These are phyloP conservation scores for Planiliza haematocheilus DNA, from an alignment of 2,113 vertebrate genomes.

Conservation along the genomic window DNA sequence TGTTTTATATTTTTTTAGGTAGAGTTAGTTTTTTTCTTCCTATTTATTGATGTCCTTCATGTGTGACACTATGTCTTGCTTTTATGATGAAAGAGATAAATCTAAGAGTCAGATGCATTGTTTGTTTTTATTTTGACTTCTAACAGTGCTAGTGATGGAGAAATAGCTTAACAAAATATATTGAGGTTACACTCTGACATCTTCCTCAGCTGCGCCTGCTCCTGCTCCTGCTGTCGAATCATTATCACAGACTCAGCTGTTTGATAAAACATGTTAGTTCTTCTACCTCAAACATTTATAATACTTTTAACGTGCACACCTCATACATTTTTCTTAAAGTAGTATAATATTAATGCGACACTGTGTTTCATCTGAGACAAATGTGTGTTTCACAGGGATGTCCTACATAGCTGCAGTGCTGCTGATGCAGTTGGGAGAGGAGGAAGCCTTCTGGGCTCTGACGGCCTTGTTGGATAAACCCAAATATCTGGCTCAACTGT, in stretches of 20 bases:
- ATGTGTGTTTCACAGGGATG: slow-evolving; percentile 74
- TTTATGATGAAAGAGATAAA: neutral
- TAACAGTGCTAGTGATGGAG: neutral
- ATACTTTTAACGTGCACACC: no score
- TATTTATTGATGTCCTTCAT: no score
- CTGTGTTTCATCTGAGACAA: neutral
- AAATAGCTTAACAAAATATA: neutral
- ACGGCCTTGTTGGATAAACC: slow-evolving; percentile 77
- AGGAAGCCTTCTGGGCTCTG: slow-evolving; percentile 84
- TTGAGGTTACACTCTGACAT: neutral
- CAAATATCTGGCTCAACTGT: slow-evolving; percentile 78
- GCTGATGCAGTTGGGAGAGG: slow-evolving; percentile 82
- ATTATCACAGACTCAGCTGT: neutral
- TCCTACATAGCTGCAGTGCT: slow-evolving; percentile 84
- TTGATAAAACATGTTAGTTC: neutral
- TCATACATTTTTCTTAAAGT: no score
- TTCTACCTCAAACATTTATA: neutral
- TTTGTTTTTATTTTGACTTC: neutral
- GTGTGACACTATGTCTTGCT: neutral
- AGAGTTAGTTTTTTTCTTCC: no score
- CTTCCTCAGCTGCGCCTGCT: no score
- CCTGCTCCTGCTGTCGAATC: neutral
- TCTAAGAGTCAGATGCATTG: neutral
- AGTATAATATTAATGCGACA: rapidly evolving
- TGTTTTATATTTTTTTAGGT: no score